Base-by-base conservation (phyloP, 2,888 invertebrate genomes). In the Orthosia gothica region DNA sequence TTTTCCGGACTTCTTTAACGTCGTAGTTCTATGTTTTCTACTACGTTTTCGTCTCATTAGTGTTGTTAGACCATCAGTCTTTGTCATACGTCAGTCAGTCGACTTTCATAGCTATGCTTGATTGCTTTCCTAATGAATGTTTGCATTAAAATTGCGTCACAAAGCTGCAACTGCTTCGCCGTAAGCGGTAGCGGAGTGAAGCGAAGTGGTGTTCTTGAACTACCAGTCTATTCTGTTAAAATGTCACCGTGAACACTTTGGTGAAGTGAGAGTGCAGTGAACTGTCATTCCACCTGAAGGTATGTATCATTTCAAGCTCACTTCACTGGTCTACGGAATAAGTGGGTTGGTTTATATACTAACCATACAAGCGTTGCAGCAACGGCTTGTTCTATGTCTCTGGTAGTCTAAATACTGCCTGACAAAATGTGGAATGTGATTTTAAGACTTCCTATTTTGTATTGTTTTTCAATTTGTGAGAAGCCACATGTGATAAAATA, bases 71-170 rank as follows among this genome's bases (percentile, higher is more conserved):
- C 63, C 64, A 65, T 79, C 58, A 68, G 55, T 79, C 78, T 65
- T 80, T 80, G 68, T 79, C 64, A 50, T 13, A 65, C 45, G 49
- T 47, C 74, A 49, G 49, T 47, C 74, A 49, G 63, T 57, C 40
- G 40, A 61, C 68, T 65, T 80, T 57, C 64, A 65, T 69, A 61
- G 74, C 59, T 57, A 65, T 61, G 68, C 68, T 67, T 69, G 80
- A 79, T 79, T 80, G 68, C 74, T 74, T 64, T 74, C 13, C 55
- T 79, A 65, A 74, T 79, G 61, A 79, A 69, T 73, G 80, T 78
- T 78, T 72, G 58, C 73, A 58, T 72, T 72, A 40, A 66, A 70
- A 70, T 57, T 79, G 55, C 62, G 72, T 63, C 63, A 78, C 32
- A 55, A 13, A 63, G n/a, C 55, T 71, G 72, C 62, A 54, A 49